Evolutionary conservation across 2,888 invertebrate genomes (phyloP).

Genomic region (Lasioglossum pauxillum): DNA sequence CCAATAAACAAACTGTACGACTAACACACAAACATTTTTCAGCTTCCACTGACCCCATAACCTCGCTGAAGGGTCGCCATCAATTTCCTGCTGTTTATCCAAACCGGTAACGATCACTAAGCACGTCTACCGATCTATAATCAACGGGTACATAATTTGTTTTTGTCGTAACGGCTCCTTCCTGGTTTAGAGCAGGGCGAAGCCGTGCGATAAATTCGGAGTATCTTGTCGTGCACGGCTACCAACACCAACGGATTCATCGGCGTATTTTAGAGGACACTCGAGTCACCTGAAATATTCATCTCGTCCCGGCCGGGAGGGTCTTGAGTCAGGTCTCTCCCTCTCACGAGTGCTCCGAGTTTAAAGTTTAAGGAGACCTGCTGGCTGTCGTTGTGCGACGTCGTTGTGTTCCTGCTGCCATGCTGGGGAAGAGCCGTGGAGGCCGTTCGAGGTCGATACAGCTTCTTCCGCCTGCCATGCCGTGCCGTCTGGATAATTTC

Average conservation of each 20-base stretch:
- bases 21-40: neutral
- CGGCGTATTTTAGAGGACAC: conserved; percentile 67
- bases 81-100: neutral
- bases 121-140: neutral
- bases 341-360: conserved; percentile 44
- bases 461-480: conserved; percentile 47
- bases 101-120: neutral
- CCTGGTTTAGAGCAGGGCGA: neutral
- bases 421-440: conserved; percentile 27
- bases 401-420: conserved; percentile 37
- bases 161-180: conserved; percentile 25
- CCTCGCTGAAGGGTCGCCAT: neutral
- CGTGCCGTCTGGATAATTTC: conserved; percentile 19
- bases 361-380: conserved; percentile 67
- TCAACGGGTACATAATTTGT: neutral
- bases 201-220: conserved; percentile 51
- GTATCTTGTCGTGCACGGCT: conserved; percentile 46
- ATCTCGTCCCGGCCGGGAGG: conserved; percentile 46
- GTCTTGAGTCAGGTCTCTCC: conserved; percentile 41
- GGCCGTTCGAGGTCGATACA: conserved; percentile 57
- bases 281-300: conserved; percentile 74
- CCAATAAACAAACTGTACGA: no score
- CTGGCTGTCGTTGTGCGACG: conserved; percentile 36
- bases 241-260: conserved; percentile 50
- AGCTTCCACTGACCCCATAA: neutral